phyloP scores from a whole-genome alignment of 2,888 invertebrate species.

The Pammene fasciana region DNA sequence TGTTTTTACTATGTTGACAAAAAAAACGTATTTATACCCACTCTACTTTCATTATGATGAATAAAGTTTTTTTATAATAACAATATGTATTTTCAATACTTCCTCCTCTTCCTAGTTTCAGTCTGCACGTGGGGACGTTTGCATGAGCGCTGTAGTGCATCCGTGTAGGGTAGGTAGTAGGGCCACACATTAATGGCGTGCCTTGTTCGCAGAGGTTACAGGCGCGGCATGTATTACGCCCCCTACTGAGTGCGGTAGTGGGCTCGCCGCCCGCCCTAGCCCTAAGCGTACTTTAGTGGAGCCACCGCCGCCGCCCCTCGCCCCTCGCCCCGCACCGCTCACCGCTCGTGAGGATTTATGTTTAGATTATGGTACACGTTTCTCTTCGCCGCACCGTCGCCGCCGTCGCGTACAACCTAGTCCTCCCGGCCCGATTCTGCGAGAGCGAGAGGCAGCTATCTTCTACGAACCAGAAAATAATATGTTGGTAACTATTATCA shows the following conservation, averaged over 20 bases:
- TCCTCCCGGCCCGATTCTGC: not conserved
- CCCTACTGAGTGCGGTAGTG: constrained; percentile 85
- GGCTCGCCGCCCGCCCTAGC: constrained; percentile 50
- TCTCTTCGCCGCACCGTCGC: constrained; percentile 39
- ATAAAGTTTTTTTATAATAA: constrained; percentile 72
- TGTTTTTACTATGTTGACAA: constrained; percentile 56
- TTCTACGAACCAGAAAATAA: not conserved
- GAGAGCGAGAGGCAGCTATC: not conserved
- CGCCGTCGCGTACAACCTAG: constrained; percentile 28
- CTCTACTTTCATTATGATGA: constrained; percentile 63
- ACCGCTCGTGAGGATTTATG: constrained; percentile 11
- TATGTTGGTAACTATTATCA: too few species aligned
- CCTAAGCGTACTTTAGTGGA: constrained; percentile 24
- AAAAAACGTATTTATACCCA: constrained; percentile 66
- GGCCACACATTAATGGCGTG: constrained; percentile 60
- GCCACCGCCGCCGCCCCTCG: constrained; percentile 9
- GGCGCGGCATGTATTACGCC: constrained; percentile 87
- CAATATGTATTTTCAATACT: constrained; percentile 74
- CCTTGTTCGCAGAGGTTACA: constrained; percentile 86
- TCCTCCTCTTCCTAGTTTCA: constrained; percentile 54
- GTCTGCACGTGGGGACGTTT: constrained; percentile 42
- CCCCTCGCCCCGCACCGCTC: constrained; percentile 25
- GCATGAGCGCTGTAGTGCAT: constrained; percentile 50
- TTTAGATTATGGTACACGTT: constrained; percentile 46
- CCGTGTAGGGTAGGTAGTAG: constrained; percentile 43